These are phyloP conservation scores for Meiosimyza platycephala DNA, from an alignment of 2,888 invertebrate genomes.

Conservation along the genomic window DNA sequence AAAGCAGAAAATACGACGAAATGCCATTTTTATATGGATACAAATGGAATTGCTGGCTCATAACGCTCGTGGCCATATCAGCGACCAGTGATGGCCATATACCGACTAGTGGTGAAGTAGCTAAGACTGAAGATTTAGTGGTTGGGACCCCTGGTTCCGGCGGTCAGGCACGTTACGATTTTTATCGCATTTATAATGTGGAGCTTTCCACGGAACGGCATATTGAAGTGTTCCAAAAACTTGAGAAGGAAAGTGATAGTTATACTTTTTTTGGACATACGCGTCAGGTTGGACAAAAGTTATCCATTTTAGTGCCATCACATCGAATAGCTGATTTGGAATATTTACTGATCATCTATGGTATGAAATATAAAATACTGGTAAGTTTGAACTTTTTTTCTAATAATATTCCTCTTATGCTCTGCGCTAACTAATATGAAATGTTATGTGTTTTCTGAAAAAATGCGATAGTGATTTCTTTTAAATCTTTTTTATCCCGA, in stretches of 20 bases:
- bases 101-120: slow-evolving; percentile 28
- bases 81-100: too few relatives aligned
- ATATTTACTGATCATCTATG: slow-evolving; percentile 59
- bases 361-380: slow-evolving; percentile 58
- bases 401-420: too few relatives aligned
- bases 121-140: too few relatives aligned
- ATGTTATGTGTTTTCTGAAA: too few relatives aligned
- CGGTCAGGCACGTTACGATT: slow-evolving; percentile 62
- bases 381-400: slow-evolving; percentile 46
- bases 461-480: too few relatives aligned
- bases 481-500: too few relatives aligned
- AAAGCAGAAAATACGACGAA: slow-evolving; percentile 8
- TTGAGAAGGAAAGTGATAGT: slow-evolving; percentile 64
- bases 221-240: slow-evolving; percentile 60
- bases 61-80: slow-evolving; percentile 53
- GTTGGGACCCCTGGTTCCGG: slow-evolving; percentile 22
- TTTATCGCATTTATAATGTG: slow-evolving; percentile 65
- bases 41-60: slow-evolving; percentile 43
- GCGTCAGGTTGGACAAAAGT: slow-evolving; percentile 60
- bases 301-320: slow-evolving; percentile 65
- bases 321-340: slow-evolving; percentile 64
- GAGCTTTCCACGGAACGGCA: slow-evolving; percentile 60
- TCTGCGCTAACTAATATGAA: too few relatives aligned
- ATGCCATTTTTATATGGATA: not conserved
- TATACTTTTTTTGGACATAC: slow-evolving; percentile 65